These are phyloP conservation scores for Miltochrista miniata DNA, from an alignment of 2,888 invertebrate species.

Conservation along the genomic window DNA sequence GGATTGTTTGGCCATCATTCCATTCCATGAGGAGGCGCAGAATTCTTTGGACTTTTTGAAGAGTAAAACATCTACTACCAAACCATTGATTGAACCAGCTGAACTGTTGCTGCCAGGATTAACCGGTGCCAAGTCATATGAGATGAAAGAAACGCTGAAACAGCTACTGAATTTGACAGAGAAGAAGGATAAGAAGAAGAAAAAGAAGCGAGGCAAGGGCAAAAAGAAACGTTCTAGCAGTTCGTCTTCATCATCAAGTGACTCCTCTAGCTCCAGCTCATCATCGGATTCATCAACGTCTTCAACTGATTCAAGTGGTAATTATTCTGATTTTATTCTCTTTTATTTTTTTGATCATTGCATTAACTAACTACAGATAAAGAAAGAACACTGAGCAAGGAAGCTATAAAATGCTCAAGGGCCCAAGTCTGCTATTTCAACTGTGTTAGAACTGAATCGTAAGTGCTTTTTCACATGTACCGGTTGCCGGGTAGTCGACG, in stretches of 20 bases:
- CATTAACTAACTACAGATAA: no score
- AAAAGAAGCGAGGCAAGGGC: slow-evolving; percentile 86
- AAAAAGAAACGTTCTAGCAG: slow-evolving; percentile 86
- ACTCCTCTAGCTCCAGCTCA: slow-evolving; percentile 86
- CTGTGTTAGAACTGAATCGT: no score
- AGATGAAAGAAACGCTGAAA: slow-evolving; percentile 87
- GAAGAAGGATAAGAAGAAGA: slow-evolving; percentile 87
- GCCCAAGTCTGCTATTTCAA: no score
- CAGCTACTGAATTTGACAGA: slow-evolving; percentile 85
- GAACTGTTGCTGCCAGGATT: slow-evolving; percentile 85
- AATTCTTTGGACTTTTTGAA: slow-evolving; percentile 92
- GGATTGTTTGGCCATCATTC: slow-evolving; percentile 92
- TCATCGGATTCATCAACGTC: slow-evolving; percentile 84
- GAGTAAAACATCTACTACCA: slow-evolving; percentile 83
- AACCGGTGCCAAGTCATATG: slow-evolving; percentile 80
- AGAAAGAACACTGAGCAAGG: no score
- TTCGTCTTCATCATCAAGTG: slow-evolving; percentile 87
- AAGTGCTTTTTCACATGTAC: no score
- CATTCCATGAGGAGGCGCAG: slow-evolving; percentile 94
- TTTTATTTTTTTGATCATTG: not conserved
- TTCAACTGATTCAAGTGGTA: slow-evolving; percentile 82
- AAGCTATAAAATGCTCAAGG: no score
- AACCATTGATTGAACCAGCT: slow-evolving; percentile 86
- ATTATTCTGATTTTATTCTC: slow-evolving; percentile 1
- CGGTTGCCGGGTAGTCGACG: no score